Evolutionary conservation across 2,113 vertebrate genomes (phyloP), one percentile per base, ranked within the genome.

Genomic region (Corvus hawaiiensis): DNA sequence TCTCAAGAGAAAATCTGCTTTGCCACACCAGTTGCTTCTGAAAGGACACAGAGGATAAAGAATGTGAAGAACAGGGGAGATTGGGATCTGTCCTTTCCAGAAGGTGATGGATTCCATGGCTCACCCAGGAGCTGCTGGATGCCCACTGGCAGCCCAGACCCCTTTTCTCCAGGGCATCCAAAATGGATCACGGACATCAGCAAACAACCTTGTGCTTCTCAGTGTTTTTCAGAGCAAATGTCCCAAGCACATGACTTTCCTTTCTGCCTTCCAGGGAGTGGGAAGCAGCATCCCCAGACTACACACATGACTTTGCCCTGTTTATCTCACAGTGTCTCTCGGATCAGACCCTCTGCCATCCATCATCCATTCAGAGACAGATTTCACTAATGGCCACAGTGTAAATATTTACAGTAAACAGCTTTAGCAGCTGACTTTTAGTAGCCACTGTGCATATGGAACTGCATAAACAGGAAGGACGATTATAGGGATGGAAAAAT

Each of bases 381-480:
- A 93, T 84, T 96, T 94, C 71, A 49, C 78, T 96, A 93, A 92
- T 96, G 58, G 82, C 58, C 84, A 46, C 75, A 95, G 72, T 68
- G 93, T 94, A 97, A 97, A 97, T 97, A 97, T 97, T 98, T 95
- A 86, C 93, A 96, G 55, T 69, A 97, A 93, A 95, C 92, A 91
- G 79, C 86, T 96, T 75, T 32, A 94, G 74, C 77, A 89, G 96
- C 48, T 93, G 93, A 95, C 87, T 94, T 46, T 90, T 92, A 79
- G 95, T 80, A 93, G 93, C 94, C 90, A 86, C 93, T 44, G 85
- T 92, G 90, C 94, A 92, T 90, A 93, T 73, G 78, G 81, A 63
- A 27, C 74, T 52, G 90, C 88, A 87, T 97, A 96, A 97, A 94
- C 91, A 98, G 95, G 66, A 97, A 93, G 78, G 82, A 39, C 23